A percentile compares a stretch with the other conserved stretches of the same genome.
Evolutionary conservation across 2,888 invertebrate species (phyloP).

Genomic region (Apotomis betuletana): DNA sequence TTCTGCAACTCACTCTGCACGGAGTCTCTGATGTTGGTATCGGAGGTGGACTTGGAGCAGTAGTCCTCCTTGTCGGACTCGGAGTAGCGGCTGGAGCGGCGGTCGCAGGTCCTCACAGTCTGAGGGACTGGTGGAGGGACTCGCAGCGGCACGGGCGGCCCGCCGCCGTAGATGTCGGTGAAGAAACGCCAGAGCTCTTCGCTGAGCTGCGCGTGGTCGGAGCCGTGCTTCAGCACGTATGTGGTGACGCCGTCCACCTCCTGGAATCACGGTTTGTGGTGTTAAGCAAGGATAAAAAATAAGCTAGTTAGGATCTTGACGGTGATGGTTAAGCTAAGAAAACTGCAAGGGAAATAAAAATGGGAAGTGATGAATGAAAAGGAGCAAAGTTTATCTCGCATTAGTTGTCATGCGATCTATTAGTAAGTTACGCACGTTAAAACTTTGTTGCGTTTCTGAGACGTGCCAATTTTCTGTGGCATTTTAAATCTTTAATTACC

Average conservation of each 20-base stretch:
- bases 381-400: too few relatives aligned
- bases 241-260: conserved; percentile 70
- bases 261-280: conserved; percentile 53
- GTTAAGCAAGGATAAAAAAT: neutral
- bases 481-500: too few relatives aligned
- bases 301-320: too few relatives aligned
- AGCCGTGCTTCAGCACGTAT: conserved; percentile 76
- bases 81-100: conserved; percentile 62
- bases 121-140: conserved; percentile 50
- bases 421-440: too few relatives aligned
- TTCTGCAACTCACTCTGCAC: conserved; percentile 69
- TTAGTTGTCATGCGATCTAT: too few relatives aligned
- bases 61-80: conserved; percentile 77
- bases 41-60: conserved; percentile 72
- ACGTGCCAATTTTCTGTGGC: too few relatives aligned
- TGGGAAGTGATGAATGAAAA: too few relatives aligned
- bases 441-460: too few relatives aligned
- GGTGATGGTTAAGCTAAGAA: too few relatives aligned
- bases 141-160: conserved; percentile 88
- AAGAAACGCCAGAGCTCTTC: conserved; percentile 95
- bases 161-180: conserved; percentile 93
- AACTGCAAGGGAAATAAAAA: too few relatives aligned
- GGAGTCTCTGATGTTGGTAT: conserved; percentile 66
- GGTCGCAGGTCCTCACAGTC: conserved; percentile 35
- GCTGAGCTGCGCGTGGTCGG: conserved; percentile 90